phyloP scores from a whole-genome alignment of 1,140 invertebrate genomes.

The Drosophila elegans region DNA sequence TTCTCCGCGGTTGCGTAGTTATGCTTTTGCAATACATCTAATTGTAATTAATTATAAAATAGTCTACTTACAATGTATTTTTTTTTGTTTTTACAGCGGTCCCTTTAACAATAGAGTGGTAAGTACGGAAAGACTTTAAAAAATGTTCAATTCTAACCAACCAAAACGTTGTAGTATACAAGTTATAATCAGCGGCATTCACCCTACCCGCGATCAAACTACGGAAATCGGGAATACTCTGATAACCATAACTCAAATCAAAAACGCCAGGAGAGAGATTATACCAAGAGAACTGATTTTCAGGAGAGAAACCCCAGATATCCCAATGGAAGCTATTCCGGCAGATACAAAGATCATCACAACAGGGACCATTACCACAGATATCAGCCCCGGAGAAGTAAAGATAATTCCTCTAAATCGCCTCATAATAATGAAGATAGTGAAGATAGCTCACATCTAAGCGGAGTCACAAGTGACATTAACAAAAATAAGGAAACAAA shows the following conservation, averaged over 20 bases:
- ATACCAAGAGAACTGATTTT: slow-evolving; percentile 27
- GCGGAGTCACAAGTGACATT: background rate
- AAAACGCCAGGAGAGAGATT: slow-evolving; percentile 34
- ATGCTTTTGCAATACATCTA: slow-evolving; percentile 39
- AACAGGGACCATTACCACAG: slow-evolving; percentile 12
- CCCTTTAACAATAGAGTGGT: slow-evolving; percentile 31
- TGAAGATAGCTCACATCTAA: background rate
- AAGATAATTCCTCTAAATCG: background rate
- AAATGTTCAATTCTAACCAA: background rate
- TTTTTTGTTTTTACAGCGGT: slow-evolving; percentile 42
- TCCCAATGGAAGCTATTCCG: slow-evolving; percentile 3
- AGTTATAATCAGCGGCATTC: slow-evolving; percentile 19
- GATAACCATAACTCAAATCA: background rate
- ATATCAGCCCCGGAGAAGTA: background rate
- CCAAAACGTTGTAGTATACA: slow-evolving; percentile 12
- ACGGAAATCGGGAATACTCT: slow-evolving; percentile 1
- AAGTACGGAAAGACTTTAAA: slow-evolving; percentile 19
- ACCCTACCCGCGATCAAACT: slow-evolving; percentile 12
- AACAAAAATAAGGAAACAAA: background rate
- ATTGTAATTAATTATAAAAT: slow-evolving; percentile 43
- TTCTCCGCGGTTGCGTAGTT: slow-evolving; percentile 20
- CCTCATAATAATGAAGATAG: background rate
- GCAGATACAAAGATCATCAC: slow-evolving; percentile 9
- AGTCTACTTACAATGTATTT: slow-evolving; percentile 18
- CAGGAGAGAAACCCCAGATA: background rate